Conservation (phyloP, 2,797 vertebrate genomes). For the Sebastes hubbsi region DNA sequence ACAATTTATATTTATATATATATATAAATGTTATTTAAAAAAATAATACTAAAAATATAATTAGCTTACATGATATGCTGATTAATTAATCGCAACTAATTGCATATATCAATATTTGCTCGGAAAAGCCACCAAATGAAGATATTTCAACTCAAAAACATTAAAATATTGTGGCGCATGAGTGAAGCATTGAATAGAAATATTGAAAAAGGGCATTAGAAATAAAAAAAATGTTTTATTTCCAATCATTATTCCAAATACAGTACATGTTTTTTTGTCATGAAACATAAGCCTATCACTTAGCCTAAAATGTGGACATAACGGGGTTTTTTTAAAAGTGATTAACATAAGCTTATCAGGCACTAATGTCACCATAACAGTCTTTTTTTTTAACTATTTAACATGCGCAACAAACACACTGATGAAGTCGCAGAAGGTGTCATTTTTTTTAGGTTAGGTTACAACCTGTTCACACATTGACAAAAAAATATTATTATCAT, state of each 20-base stretch:
- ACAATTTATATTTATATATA: too few species aligned
- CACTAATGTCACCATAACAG: neutral
- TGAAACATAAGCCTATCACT: neutral
- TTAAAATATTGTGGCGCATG: neutral
- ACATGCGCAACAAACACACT: neutral
- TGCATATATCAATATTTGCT: neutral
- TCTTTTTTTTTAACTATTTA: neutral
- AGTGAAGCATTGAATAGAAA: neutral
- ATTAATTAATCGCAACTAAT: neutral
- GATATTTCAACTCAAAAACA: neutral
- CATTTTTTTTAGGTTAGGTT: too few species aligned
- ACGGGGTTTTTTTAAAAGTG: too few species aligned
- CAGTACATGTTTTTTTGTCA: neutral
- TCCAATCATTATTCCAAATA: neutral
- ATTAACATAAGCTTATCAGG: neutral
- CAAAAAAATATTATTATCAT: too few species aligned
- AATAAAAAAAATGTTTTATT: neutral
- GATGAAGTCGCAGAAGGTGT: too few species aligned
- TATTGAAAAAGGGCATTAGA: neutral
- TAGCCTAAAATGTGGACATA: neutral
- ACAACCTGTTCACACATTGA: too few species aligned
- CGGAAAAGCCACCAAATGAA: neutral
- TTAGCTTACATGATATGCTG: neutral
- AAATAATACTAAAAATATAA: neutral
- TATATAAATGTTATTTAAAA: too few species aligned